Evolutionary conservation across 2,113 vertebrate genomes (phyloP), one percentile per base, ranked within the genome.

Genomic region (Ceyx margarethae): DNA sequence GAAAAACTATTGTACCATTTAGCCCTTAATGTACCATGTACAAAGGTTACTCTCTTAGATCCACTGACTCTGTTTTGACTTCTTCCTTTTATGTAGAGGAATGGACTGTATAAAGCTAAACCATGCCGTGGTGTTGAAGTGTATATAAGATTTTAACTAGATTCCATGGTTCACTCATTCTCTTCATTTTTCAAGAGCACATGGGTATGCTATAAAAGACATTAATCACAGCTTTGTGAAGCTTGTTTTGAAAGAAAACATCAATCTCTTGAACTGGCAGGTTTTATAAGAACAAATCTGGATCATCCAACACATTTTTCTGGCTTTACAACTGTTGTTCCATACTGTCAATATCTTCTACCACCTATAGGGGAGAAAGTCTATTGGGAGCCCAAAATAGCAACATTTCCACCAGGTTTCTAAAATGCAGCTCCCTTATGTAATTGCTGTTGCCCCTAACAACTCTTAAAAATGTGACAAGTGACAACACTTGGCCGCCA

Each of bases 201-300:
- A 33, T 10, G 56, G 13, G 6, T 64, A 25, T 28, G 50, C 54
- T 85, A 48, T 85, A 82, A 89, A 82, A 89, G 12, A 43, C 31
- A 54, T 62, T 73, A 22, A 26, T 67, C 29, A 51, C 60, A 72
- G 67, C 15, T 87, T 50, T 60, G 40, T 60, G 51, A 51, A 93
- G 23, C 48, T 73, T 89, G 26, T 83, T 93, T 89, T 89, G 60
- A 92, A 92, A 92, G 60, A 62, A 89, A 89, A 42, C 48, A 87
- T 83, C 72, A 77, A 60, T 74, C 87, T 92, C 61, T 65, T 73
- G 28, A 89, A 82, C 40, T 80, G 89, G 80, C 79, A 87, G 35
- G 21, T 91, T 92, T 85, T 92, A 56, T 45, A 81, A 74, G 94
- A 94, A 81, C 67, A 93, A 91, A 93, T 93, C 73, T 81, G 79